These are phyloP conservation scores for Cryptus armator DNA, from an alignment of 2,888 invertebrate genomes.

Conservation along the genomic window DNA sequence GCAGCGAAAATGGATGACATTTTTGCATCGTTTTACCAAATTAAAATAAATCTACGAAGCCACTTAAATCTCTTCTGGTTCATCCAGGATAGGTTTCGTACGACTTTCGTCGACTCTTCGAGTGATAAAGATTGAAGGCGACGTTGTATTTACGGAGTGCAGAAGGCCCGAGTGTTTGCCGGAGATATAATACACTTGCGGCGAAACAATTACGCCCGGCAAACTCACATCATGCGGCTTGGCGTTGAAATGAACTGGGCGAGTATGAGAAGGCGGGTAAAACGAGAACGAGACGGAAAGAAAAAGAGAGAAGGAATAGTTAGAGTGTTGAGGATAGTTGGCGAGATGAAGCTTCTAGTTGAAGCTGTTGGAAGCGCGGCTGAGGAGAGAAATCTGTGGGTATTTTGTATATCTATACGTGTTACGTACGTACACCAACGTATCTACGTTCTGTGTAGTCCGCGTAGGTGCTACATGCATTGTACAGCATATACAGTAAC, in stretches of 20 bases:
- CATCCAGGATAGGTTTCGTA: background rate
- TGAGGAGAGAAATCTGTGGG: slow-evolving; percentile 7
- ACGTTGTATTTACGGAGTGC: slow-evolving; percentile 18
- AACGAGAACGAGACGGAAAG: slow-evolving; percentile 1
- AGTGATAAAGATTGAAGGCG: slow-evolving; percentile 24
- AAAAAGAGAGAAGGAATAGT: slow-evolving; percentile 9
- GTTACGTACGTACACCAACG: background rate
- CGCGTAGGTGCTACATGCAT: slow-evolving; percentile 10
- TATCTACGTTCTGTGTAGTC: background rate
- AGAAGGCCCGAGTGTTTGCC: slow-evolving; percentile 24
- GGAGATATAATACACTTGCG: slow-evolving; percentile 11
- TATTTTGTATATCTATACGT: slow-evolving; percentile 12
- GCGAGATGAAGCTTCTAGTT: slow-evolving; percentile 20
- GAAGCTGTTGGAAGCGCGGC: background rate
- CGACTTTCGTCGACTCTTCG: background rate
- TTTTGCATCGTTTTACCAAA: background rate
- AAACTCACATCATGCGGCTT: slow-evolving; percentile 9
- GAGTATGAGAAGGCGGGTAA: background rate
- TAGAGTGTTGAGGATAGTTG: background rate
- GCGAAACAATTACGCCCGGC: slow-evolving; percentile 22
- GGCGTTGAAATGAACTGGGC: background rate
- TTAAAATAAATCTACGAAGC: background rate
- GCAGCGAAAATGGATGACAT: background rate
- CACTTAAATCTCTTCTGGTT: background rate
- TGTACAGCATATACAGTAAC: slow-evolving; percentile 22